A percentile compares a stretch with the other conserved stretches of the same genome.
phyloP scores from a whole-genome alignment of 2,113 vertebrate genomes.

The Triplophysa tibetana region DNA sequence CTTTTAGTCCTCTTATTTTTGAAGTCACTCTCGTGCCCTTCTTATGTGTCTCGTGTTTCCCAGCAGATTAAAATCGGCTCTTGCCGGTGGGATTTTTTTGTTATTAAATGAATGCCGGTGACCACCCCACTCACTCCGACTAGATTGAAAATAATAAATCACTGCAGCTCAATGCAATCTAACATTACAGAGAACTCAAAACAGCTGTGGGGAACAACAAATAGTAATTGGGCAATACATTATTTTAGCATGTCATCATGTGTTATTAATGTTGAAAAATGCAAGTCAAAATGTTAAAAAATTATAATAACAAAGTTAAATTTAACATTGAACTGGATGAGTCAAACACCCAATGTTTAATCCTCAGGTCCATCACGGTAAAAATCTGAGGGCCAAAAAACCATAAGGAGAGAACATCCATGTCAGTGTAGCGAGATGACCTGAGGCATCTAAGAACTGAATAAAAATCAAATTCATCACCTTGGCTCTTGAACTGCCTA shows the following conservation, averaged over 20 bases:
- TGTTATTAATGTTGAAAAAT: too few relatives aligned
- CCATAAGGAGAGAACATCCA: too few relatives aligned
- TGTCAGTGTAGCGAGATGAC: too few relatives aligned
- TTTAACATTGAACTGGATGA: too few relatives aligned
- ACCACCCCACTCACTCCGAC: constrained; percentile 51
- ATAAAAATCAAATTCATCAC: background rate
- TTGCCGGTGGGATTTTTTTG: constrained; percentile 48
- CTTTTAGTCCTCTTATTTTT: constrained; percentile 13
- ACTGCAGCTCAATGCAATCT: background rate
- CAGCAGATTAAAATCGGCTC: constrained; percentile 61
- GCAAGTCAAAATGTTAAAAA: too few relatives aligned
- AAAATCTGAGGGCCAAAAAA: too few relatives aligned
- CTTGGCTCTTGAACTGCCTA: background rate
- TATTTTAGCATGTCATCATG: too few relatives aligned
- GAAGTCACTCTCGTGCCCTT: constrained; percentile 8
- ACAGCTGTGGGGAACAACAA: background rate
- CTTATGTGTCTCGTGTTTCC: constrained; percentile 50
- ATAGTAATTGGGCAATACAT: too few relatives aligned
- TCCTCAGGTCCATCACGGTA: too few relatives aligned
- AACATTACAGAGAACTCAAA: background rate
- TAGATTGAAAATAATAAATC: constrained; percentile 43
- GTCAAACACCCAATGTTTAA: too few relatives aligned
- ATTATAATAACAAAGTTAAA: too few relatives aligned
- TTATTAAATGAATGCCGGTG: constrained; percentile 64
- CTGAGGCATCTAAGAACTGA: too few relatives aligned